Evolutionary conservation across 2,113 vertebrate species (phyloP).

Genomic region (Indicator indicator): DNA sequence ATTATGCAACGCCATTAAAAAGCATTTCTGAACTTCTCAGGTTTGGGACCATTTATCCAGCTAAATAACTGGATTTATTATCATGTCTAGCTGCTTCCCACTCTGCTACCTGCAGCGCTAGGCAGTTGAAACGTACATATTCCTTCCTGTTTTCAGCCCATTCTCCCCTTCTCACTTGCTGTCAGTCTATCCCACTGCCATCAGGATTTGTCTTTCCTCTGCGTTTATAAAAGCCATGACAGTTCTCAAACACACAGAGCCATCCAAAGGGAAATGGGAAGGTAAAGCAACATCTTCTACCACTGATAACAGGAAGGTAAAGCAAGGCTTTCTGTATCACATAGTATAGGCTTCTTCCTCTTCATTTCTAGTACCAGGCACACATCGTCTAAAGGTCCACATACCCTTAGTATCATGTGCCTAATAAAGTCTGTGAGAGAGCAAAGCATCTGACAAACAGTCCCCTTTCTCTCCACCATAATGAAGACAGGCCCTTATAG

Average conservation of each 20-base stretch:
- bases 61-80: background rate
- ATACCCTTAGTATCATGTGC: background rate
- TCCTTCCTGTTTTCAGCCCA: background rate
- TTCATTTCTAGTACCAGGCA: background rate
- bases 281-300: background rate
- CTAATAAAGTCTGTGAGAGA: background rate
- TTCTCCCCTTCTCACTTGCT: background rate
- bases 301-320: background rate
- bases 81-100: background rate
- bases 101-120: background rate
- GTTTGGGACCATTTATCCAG: background rate
- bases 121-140: background rate
- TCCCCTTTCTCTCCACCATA: background rate
- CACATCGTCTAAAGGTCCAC: background rate
- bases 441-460: background rate
- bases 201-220: background rate
- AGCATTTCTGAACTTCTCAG: background rate
- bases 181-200: rapidly evolving
- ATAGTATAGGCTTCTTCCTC: background rate
- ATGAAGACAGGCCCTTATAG: background rate
- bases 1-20: background rate
- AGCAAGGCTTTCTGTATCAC: background rate
- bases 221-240: background rate
- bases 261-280: background rate
- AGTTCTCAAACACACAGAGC: background rate